Conservation (phyloP, 1,140 invertebrate genomes). For the Drosophila pseudoananassae region DNA sequence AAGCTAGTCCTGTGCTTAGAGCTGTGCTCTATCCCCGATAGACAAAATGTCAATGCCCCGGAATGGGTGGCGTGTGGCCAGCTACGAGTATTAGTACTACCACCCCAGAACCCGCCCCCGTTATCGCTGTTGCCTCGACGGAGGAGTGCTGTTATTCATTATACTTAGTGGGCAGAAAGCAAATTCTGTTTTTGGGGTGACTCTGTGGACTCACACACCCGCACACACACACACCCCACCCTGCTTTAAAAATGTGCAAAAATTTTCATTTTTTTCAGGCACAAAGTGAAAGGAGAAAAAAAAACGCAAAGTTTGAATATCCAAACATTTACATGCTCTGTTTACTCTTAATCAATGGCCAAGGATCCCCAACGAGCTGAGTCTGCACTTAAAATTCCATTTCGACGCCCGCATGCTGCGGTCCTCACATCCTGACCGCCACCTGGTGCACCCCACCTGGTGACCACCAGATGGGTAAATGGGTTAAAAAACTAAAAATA, state of each 20-base stretch:
- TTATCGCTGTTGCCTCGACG: constrained; percentile 17
- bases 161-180: constrained; percentile 36
- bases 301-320: constrained; percentile 63
- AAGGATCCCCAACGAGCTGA: constrained; percentile 51
- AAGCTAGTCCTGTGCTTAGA: constrained; percentile 15
- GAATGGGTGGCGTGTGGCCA: constrained; percentile 37
- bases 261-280: constrained; percentile 17
- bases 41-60: constrained; percentile 69
- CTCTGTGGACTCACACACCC: not conserved
- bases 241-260: constrained; percentile 45
- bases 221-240: constrained; percentile 6
- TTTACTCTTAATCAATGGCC: constrained; percentile 77
- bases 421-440: constrained; percentile 11
- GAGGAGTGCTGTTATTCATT: constrained; percentile 46
- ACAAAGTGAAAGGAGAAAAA: constrained; percentile 31
- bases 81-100: constrained; percentile 15
- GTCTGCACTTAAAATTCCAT: constrained; percentile 43
- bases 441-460: not conserved
- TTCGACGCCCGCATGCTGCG: constrained; percentile 43
- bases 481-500: constrained; percentile 44
- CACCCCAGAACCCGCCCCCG: constrained; percentile 45
- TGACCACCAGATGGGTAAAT: constrained; percentile 11
- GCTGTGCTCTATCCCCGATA: constrained; percentile 46
- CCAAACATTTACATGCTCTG: constrained; percentile 76
- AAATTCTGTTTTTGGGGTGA: constrained; percentile 37